phyloP scores from a whole-genome alignment of 2,113 vertebrate species.

The Muntiacus muntjak region DNA sequence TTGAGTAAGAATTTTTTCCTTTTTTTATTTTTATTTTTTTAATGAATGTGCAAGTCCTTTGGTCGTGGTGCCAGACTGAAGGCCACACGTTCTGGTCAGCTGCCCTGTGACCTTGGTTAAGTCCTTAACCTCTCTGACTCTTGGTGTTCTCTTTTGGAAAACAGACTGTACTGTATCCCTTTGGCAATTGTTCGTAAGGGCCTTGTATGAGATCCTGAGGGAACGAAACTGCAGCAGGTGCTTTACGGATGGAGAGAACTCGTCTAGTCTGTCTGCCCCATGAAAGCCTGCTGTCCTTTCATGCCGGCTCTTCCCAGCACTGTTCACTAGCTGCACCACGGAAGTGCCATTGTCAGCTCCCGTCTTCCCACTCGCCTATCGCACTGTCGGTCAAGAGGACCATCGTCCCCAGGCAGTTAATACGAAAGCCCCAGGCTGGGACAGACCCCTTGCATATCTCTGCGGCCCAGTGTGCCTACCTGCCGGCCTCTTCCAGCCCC shows the following conservation, averaged over 20 bases:
- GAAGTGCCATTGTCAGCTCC: background rate
- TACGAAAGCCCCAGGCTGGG: background rate
- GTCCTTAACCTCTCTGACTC: too few relatives aligned
- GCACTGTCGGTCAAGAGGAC: background rate
- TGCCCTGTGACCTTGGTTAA: background rate
- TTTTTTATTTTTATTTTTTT: background rate
- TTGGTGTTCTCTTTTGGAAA: background rate
- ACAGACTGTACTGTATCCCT: background rate
- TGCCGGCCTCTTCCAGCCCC: background rate
- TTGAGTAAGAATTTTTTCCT: background rate
- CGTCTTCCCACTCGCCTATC: rapidly evolving
- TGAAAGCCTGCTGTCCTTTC: too few relatives aligned
- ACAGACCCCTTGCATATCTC: rapidly evolving
- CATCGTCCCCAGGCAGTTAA: background rate
- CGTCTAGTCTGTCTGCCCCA: rapidly evolving
- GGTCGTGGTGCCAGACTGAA: background rate
- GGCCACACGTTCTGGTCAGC: background rate
- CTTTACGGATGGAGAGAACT: background rate
- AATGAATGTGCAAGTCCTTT: background rate
- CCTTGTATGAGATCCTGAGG: background rate
- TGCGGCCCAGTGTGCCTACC: rapidly evolving
- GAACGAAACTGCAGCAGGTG: rapidly evolving
- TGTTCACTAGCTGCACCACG: rapidly evolving
- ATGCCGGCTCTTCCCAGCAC: background rate
- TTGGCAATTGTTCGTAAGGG: background rate